Base-by-base conservation (phyloP, 2,797 vertebrate genomes). In the Gouania willdenowi region DNA sequence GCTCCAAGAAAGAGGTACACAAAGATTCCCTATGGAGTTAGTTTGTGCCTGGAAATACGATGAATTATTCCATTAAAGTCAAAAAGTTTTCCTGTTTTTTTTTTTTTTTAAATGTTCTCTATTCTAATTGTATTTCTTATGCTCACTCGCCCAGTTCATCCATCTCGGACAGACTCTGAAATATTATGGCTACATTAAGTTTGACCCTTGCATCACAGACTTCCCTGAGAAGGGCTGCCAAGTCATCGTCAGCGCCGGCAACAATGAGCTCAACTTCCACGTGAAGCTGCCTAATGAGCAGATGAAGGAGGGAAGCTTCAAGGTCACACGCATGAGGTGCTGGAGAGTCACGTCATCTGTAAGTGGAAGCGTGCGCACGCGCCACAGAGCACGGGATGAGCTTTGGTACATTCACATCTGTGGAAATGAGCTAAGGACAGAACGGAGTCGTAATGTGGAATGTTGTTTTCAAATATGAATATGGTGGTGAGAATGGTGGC, bases 281-380 rank as follows among this genome's bases (percentile, higher is more conserved):
- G 92, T 99, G 71, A 94, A 93, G 68, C 85, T 98, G 43, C 95
- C 95, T 9, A 97, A 69, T 0, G 93, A 98, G 18, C 95, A 97
- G 62, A 92, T 96, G 82, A 98, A 98, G 36, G 97, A 98, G 69
- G 97, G 95, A 34, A 97, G 95, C 82, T 98, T 99, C 87, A 97
- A 97, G 79, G 97, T 99, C 49, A 98, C 97, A 0, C 94, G 97
- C 32, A 98, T 98, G 96, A 90, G 95, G 30, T 99, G 97, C 77
- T 99, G 97, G 97, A 80, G 97, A 24, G 95, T 99, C 66, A 98
- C 97, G 0, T 98, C 95, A 14, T 99, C 93, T 41, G 97, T 99
- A 86, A 96, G 95, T 92, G 30, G 6, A 41, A 18, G 1, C 5
- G 16, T 35, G 13, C 8, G 21, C 5, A 13, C 35, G 15, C n/a